Evolutionary conservation across 2,888 invertebrate species (phyloP).

Genomic region (Melinaea menophilus): DNA sequence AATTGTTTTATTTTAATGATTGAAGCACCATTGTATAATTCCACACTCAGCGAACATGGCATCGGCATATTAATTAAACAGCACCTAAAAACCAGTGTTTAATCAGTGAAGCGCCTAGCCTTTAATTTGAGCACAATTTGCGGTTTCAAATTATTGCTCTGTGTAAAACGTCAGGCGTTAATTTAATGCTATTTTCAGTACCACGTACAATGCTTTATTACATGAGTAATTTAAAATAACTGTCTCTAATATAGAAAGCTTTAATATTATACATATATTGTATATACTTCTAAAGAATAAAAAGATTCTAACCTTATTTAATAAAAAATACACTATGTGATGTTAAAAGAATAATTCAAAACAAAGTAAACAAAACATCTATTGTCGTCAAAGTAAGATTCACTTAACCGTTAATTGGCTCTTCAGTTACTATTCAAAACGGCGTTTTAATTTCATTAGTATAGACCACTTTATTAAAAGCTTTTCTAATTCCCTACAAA

Average conservation of each 20-base stretch:
- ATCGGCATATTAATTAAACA: not conserved
- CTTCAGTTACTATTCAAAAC: no score
- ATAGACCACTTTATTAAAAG: constrained; percentile 3
- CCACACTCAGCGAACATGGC: not conserved
- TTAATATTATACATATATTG: no score
- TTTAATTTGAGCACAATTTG: constrained; percentile 35
- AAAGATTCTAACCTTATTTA: no score
- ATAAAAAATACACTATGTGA: no score
- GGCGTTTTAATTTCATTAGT: not conserved
- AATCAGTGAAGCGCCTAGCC: constrained; percentile 33
- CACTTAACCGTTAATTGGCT: no score
- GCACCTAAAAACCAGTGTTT: constrained; percentile 24
- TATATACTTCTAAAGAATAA: no score
- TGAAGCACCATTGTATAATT: no score
- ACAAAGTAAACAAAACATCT: no score
- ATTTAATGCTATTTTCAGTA: constrained; percentile 31
- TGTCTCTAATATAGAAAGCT: no score
- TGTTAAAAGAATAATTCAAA: no score
- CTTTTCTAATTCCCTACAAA: not conserved
- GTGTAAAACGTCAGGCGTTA: constrained; percentile 35
- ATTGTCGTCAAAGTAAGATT: no score
- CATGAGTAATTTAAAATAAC: constrained; percentile 15
- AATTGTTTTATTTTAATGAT: no score
- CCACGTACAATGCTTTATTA: constrained; percentile 19
- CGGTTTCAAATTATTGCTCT: constrained; percentile 35